Evolutionary conservation across 2,888 invertebrate genomes (phyloP), one percentile per base, ranked within the genome.

Genomic region (Carcina quercana): DNA sequence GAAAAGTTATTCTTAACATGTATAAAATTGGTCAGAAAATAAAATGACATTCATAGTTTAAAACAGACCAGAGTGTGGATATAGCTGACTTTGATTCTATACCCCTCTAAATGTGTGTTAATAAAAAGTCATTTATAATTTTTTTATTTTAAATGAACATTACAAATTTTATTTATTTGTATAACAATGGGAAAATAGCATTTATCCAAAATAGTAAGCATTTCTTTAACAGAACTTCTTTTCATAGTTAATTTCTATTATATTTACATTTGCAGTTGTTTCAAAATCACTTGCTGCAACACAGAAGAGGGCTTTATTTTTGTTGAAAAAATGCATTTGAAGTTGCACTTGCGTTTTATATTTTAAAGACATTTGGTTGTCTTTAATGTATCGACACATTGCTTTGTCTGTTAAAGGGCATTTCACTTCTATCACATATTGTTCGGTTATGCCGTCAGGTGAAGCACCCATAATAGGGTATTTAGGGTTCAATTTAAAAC

Each of bases 281-380:
- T 38, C 35, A 40, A 36, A 47, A 28, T 40, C 17, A 19, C 6
- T 15, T 28, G 37, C 8, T 22, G 43, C 47, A 7, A 47, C 34
- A 35, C 44, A 42, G 35, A 47, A 47, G 2, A 38, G 24, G 5
- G 32, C 20, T 17, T 38, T 35, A 3, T 26, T 11, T 30, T 29
- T 34, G 10, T 34, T 28, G 10, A n/a, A 4, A 21, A 21, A 21
- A 4, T 8, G 7, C 25, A 25, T 25, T 25, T 25, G 25, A 3
- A 12, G 3, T 21, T 21, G 21, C n/a, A 21, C 10, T 21, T 21
- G 21, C 13, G 25, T 8, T n/a, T 15, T 12, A 25, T 12, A 25
- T 12, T 25, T 25, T 25, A 12, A 3, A 6, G 3, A 7, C 5
- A 25, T 5, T 12, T 12, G 6, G 13, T 13, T 13, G 5, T 25